Evolutionary conservation across 2,113 vertebrate genomes (phyloP).

Genomic region (Oxyruncus cristatus): DNA sequence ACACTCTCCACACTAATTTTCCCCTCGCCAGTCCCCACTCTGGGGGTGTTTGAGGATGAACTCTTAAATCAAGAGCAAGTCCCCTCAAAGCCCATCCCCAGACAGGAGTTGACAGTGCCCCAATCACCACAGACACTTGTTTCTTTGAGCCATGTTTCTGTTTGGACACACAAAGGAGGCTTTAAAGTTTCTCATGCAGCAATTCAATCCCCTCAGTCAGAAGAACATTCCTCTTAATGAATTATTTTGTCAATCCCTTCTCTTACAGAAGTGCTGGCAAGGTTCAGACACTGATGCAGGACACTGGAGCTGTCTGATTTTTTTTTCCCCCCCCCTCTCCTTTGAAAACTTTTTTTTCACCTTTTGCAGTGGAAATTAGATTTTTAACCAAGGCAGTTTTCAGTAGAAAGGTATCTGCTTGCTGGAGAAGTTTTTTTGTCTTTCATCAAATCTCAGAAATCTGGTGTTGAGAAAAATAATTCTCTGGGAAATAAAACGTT

Average conservation of each 20-base stretch:
- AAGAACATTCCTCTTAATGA: not conserved
- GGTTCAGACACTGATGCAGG: not conserved
- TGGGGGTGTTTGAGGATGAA: not conserved
- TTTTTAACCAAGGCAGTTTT: not conserved
- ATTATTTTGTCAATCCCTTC: not conserved
- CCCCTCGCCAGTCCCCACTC: not conserved
- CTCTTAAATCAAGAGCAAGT: not conserved
- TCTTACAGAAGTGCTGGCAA: not conserved
- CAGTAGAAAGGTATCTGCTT: not conserved
- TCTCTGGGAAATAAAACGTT: not conserved
- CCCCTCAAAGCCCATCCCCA: not conserved
- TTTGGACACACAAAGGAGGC: slow-evolving; percentile 13
- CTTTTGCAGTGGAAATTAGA: not conserved
- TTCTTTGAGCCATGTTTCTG: not conserved
- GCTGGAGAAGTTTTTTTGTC: not conserved
- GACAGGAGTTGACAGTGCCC: not conserved
- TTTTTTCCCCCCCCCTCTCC: not conserved
- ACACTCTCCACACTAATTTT: not conserved
- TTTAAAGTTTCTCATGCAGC: slow-evolving; percentile 16
- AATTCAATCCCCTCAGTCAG: not conserved
- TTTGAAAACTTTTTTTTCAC: not conserved
- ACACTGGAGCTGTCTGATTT: not conserved
- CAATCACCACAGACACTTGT: not conserved
- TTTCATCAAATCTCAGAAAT: not conserved
- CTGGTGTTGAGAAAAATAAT: not conserved